Evolutionary conservation across 2,888 invertebrate genomes (phyloP), one percentile per base, ranked within the genome.

Genomic region (Uropetala carovei): DNA sequence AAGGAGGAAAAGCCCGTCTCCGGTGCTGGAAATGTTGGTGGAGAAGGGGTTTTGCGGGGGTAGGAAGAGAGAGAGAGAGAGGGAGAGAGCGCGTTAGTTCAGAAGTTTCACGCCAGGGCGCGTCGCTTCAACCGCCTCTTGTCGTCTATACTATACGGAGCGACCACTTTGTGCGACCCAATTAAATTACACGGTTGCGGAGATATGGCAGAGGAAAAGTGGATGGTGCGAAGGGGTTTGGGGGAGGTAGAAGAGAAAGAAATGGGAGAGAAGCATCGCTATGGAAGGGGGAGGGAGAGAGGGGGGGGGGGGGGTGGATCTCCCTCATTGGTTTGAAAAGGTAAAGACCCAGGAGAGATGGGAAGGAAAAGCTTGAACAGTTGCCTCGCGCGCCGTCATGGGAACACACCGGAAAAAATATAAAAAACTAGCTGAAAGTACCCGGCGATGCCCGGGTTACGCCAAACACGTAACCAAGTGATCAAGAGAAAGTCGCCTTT

Each of bases 181-280:
- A 75, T 75, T 75, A 75, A 75, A 75, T 75, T 27, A 91, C 56
- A 59, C 75, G 59, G 58, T 82, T 92, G 92, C 75, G 82, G 81
- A 82, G 81, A 27, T 82, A 64, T 92, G 27, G 81, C 82, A 64
- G 60, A 91, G 64, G 64, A 60, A 59, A 60, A 64, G 59, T 59
- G 59, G 91, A 58, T 18, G 91, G 11, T 22, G 43, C n/a, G 89
- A 30, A 56, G n/a, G 56, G 11, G n/a, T n/a, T n/a, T n/a, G n/a
- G n/a, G n/a, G n/a, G n/a, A n/a, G n/a, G n/a, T 16, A 43, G 57
- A 57, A 58, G 91, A 81, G 30, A 60, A 9, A 92, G 81, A 27
- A 43, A 68, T 56, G 16, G 92, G 92, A 18, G n/a, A 43, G 43
- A 43, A 43, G 43, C 43, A 43, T 43, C 43, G 5, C 43, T 1